Base-by-base conservation (phyloP, 2,797 vertebrate genomes). In the Uromys caudimaculatus region DNA sequence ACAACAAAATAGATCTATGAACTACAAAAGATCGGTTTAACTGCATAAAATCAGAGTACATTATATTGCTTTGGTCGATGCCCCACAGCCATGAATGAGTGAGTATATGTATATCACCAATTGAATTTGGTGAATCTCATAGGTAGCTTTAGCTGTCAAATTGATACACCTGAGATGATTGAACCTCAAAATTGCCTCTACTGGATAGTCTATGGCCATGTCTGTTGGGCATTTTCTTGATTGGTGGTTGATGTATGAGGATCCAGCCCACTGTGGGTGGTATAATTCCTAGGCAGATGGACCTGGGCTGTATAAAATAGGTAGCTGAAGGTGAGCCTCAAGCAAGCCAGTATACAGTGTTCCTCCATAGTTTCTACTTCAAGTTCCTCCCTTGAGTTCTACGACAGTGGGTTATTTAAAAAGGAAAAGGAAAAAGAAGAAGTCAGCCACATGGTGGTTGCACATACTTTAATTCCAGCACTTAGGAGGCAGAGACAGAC, bases 1-100 rank as follows among this genome's bases (percentile, higher is more conserved):
- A 73, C 32, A 93, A 88, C 32, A 96, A 94, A 94, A 95, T 32
- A 93, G 8, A 67, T 1, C 35, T 10, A n/a, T n/a, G 82, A 89
- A 95, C 71, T 77, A 41, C 64, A 73, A 69, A 93, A 93, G 41
- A 78, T 4, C 79, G 50, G n/a, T 83, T 92, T 64, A 9, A 88
- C 52, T 93, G 54, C 7, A 67, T 75, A 94, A 91, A 94, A 83
- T 87, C 75, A 78, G 81, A 75, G 50, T 71, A n/a, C 8, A 52
- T 5, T 88, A 21, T 29, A 56, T 17, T 73, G 67, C 24, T 41
- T 24, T 19, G 38, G 85, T 54, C 23, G 5, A 6, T 73, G 24
- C 8, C 35, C 10, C 38, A 41, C 4, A 73, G 2, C 85, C 9
- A 29, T 12, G 64, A 54, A 54, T 29, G n/a, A 41, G 50, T 47